Evolutionary conservation across 1,140 invertebrate genomes (phyloP).

Genomic region (Riptortus pedestris): DNA sequence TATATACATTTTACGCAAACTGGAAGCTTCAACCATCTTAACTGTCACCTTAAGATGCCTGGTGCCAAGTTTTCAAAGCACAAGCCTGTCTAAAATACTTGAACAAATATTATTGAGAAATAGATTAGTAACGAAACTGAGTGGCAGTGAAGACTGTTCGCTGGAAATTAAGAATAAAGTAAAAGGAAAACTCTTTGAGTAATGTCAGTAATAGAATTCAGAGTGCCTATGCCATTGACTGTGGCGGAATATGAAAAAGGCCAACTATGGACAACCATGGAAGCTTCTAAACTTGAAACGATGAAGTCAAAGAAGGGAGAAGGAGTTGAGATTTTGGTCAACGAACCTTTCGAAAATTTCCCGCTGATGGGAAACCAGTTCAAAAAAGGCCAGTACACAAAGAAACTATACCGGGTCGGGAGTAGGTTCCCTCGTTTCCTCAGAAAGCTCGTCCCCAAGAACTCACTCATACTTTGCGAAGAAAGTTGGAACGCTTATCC

Average conservation of each 20-base stretch:
- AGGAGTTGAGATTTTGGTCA: neutral
- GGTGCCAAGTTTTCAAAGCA: too few species aligned
- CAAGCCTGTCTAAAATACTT: too few species aligned
- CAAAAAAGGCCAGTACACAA: conserved; percentile 87
- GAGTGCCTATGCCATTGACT: neutral
- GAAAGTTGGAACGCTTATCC: conserved; percentile 99
- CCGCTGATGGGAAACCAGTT: neutral
- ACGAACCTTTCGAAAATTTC: neutral
- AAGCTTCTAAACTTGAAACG: neutral
- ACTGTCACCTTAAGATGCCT: too few species aligned
- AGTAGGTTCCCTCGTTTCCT: conserved; percentile 87
- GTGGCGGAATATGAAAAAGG: neutral
- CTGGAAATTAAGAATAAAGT: too few species aligned
- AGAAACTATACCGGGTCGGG: conserved; percentile 95
- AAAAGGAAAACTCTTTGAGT: too few species aligned
- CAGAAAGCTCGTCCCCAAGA: conserved; percentile 85
- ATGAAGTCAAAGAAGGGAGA: neutral
- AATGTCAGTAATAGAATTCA: neutral
- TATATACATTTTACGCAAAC: too few species aligned
- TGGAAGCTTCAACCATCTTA: too few species aligned
- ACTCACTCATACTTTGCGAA: conserved; percentile 87
- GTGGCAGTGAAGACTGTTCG: too few species aligned
- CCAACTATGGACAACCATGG: neutral
- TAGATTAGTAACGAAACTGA: too few species aligned
- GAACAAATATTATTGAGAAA: too few species aligned